Base-by-base conservation (phyloP, 2,113 vertebrate species). In the Mystacornis crossleyi region DNA sequence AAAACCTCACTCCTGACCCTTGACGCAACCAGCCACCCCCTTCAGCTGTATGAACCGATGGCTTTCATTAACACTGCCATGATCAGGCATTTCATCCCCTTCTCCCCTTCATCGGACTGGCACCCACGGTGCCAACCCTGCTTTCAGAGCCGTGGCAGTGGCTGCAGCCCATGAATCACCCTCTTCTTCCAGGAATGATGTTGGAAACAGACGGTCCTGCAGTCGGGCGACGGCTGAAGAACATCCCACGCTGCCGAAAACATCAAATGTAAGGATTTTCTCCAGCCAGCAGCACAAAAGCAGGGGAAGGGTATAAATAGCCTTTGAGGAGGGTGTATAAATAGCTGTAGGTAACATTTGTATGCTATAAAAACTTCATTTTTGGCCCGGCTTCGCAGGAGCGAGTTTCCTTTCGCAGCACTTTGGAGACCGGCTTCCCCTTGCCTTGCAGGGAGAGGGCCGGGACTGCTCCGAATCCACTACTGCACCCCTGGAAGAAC, bases 331-430 rank as follows among this genome's bases (percentile, higher is more conserved):
- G 28, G 71, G 73, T 18, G 60, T 82, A 94, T 84, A 96, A 97
- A 97, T 81, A 96, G 79, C 87, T 69, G 50, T 18, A 93, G 86
- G 96, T 96, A 95, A 91, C 55, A 48, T 87, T 69, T 60, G 54
- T 25, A 24, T 11, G 53, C 94, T 93, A 86, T 73, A 92, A 83
- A 94, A 91, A 75, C 21, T 48, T 43, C 11, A 1, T 10, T 84
- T 95, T 72, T 79, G 91, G 87, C 67, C 86, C 3, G 4, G 58
- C 51, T 73, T 90, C 1, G 34, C 33, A 34, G 75, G 64, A 50
- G 2, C 0, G 16, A 57, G 58, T 61, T 82, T 69, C 57, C 53
- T 45, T 33, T 79, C 33, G 14, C 61, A 21, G 72, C 10, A 38
- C 36, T 83, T 26, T 18, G 40, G 43, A 81, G 73, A 62, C 2